Base-by-base conservation (phyloP, 35 echinoderm and acorn worm species). In the Diadema setosum region DNA sequence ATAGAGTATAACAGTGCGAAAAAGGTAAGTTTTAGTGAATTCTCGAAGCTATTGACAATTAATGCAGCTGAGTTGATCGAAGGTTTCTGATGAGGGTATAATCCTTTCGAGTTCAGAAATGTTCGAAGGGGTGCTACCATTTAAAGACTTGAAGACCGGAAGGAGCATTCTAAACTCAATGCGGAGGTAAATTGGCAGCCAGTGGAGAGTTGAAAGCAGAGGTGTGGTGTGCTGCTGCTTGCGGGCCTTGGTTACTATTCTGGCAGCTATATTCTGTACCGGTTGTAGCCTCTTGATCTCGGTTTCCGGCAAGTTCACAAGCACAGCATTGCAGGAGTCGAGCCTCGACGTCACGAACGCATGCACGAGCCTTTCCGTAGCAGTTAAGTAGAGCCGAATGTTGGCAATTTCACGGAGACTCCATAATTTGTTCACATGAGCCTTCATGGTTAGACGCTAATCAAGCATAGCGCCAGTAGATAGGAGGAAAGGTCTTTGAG, bases 211-310 rank as follows among this genome's bases (percentile, higher is more conserved):
- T 5, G n/a, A 39, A 30, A 85, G 82, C 27, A 85, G 20, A 31
- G 89, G 82, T 2, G 89, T 84, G 43, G 55, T 75, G 32, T 91
- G 89, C 2, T 48, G 61, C 43, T 70, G 37, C 57, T 58, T 70
- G 16, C 45, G 8, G 5, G 39, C 34, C 31, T 46, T 67, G 17
- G 55, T 26, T 39, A 91, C 84, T 12, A 91, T 55, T 74, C 73
- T 84, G 29, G 82, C 82, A 58, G 89, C 89, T 36, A 52, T 46
- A 39, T 86, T 86, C 73, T 91, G 89, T 1, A 85, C 43, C 4
- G 61, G 64, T 67, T 91, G 81, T 31, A 85, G 89, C 23, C 11
- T 82, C 32, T 64, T 82, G 8, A 65, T 83, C 7, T 65, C 33
- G 40, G 30, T 15, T n/a, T n/a, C n/a, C n/a, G n/a, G n/a, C n/a